These are phyloP conservation scores for Lipotes vexillifer DNA, from an alignment of 2,113 vertebrate species.

Conservation along the genomic window DNA sequence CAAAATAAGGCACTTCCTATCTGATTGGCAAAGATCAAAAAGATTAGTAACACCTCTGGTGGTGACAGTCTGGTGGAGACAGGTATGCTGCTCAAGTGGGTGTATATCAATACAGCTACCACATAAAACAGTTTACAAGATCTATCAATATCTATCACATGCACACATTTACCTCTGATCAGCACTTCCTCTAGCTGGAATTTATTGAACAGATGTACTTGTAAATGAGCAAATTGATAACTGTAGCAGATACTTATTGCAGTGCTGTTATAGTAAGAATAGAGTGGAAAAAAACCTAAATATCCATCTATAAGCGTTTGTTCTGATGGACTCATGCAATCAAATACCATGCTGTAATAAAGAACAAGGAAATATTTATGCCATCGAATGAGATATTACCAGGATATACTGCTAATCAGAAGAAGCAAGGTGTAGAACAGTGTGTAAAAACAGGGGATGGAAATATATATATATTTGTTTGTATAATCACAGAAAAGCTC, in stretches of 20 bases:
- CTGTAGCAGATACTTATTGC: not conserved
- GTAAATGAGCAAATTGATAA: not conserved
- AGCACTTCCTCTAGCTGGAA: not conserved
- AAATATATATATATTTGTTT: not conserved
- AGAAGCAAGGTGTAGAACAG: not conserved
- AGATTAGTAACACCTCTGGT: not conserved
- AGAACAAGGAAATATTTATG: not conserved
- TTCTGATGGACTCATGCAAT: not conserved
- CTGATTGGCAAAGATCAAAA: not conserved
- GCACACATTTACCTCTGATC: not conserved
- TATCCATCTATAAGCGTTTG: not conserved
- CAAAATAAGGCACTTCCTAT: not conserved
- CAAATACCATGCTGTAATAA: not conserved
- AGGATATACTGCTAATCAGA: not conserved
- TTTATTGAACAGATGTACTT: not conserved
- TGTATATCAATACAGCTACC: not conserved
- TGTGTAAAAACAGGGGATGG: not conserved
- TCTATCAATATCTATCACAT: not conserved
- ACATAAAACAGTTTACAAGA: not conserved
- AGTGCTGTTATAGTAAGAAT: not conserved
- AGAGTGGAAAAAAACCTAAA: not conserved
- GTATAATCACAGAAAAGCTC: not conserved
- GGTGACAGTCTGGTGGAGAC: not conserved
- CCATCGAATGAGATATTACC: not conserved
- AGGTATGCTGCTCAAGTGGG: not conserved